Base-by-base conservation (phyloP, 2,888 invertebrate genomes). In the Meta bourneti region DNA sequence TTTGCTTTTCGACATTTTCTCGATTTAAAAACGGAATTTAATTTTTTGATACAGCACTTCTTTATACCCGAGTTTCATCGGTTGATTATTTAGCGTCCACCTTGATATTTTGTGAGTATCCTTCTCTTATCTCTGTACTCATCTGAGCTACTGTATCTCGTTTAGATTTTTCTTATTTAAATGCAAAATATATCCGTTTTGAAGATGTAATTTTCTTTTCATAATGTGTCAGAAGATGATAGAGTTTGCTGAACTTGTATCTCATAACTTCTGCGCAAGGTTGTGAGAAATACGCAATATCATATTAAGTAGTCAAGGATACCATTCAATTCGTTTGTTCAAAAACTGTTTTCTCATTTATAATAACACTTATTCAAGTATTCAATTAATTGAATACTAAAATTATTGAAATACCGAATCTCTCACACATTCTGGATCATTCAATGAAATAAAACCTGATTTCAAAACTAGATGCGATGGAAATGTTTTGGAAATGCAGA, bases 21-120 rank as follows among this genome's bases (percentile, higher is more conserved):
- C 20, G 82, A 86, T 77, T 77, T 82, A 82, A 81, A 87, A 74
- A 78, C 48, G 86, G 91, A 87, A 83, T 82, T 87, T 77, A 72
- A 81, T 81, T 81, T 80, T 69, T 8, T 16, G 7, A 48, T 34
- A 0, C 69, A 11, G 72, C 7, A 34, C 7, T 54, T 48, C 19
- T 20, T 16, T 52, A 16, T 52, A n/a, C 20, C 9, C 51, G 6
- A 7, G 34, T 61, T 48, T 0, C 51, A 13, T 0, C 34, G n/a
- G 34, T n/a, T 34, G 48, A 72, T 61, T 72, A 54, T 8, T 71
- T 61, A 16, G n/a, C 7, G 9, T 1, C 72, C 7, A 16, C 11
- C 6, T 19, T 19, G 48, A 34, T 34, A 49, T 52, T 54, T 11
- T 20, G 87, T 87, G 54, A 87, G 87, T 87, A 79, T 11, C 34